Evolutionary conservation across 2,888 invertebrate species (phyloP), one percentile per base, ranked within the genome.

Genomic region (Hyalella azteca): DNA sequence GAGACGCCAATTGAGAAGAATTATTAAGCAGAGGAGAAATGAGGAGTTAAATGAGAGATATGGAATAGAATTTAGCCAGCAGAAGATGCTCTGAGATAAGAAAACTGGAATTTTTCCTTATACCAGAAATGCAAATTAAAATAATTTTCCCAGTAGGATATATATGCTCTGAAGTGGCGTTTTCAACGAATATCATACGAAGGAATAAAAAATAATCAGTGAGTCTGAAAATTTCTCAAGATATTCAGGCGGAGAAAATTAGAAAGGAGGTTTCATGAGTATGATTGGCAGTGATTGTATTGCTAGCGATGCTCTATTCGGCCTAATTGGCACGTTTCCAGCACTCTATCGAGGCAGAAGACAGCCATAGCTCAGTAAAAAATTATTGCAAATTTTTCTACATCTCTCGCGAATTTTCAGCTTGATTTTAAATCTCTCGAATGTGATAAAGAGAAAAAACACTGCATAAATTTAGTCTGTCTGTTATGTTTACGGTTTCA

Each of bases 1-100:
- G 66, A 39, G 32, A 36, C 66, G 32, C 66, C 36, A 39, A 66
- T 36, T n/a, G 32, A 39, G 66, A 32, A 32, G 66, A 66, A 66
- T 66, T 66, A 66, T 66, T 66, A 66, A 66, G 66, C 66, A 66
- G 54, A 22, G 36, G 66, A 66, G 36, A 39, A 66, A 66, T 66
- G 66, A 66, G 66, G 66, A 66, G 66, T 66, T 66, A 66, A 66
- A 32, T 66, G 66, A 39, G 66, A 39, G 66, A 66, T 36, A 36
- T 36, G n/a, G 66, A 32, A 9, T 36, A 29, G 36, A 39, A 66
- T 66, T 66, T 66, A 66, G 32, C 36, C 66, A 66, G 36, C 66
- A 39, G 66, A 66, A 36, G 66, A 66, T 66, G 22, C 66, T 66
- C 36, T 66, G n/a, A 66, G 32, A 36, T 36, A 66, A 19, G 36